Base-by-base conservation (phyloP, 2,888 invertebrate species). In the Acanthosoma haemorrhoidale region DNA sequence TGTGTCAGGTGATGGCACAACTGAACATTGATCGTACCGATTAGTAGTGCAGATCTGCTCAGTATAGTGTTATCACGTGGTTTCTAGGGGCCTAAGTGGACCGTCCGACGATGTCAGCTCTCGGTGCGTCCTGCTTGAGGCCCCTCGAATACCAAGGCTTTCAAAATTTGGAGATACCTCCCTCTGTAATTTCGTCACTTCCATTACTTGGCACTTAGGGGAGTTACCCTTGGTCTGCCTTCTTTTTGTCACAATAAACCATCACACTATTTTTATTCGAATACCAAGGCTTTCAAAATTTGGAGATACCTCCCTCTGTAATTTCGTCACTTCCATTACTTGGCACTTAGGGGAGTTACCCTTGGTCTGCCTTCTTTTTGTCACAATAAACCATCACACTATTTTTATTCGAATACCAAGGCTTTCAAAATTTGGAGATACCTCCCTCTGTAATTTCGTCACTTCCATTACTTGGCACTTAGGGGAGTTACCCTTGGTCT, bases 321-420 rank as follows among this genome's bases (percentile, higher is more conserved):
- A 73, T 74, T 74, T 71, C 59, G 70, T 74, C 74, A 73, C 74
- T 74, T 73, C 74, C 74, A 74, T 69, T 59, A 64, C 63, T 58
- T 63, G 74, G 74, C 74, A 73, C 73, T 73, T 70, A 71, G 59
- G 60, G 67, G n/a, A n/a, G n/a, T n/a, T n/a, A n/a, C n/a, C n/a
- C n/a, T 71, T 73, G 73, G 74, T 74, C 31, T 74, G 75, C 74
- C 74, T 66, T 74, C 59, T 70, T 74, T 74, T 74, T 72, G 25
- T 13, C 9, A 25, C 21, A n/a, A n/a, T n/a, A n/a, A n/a, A n/a
- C n/a, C n/a, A n/a, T n/a, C n/a, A n/a, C n/a, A n/a, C n/a, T n/a
- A n/a, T n/a, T n/a, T n/a, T n/a, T n/a, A n/a, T n/a, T 84, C 83
- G 84, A 84, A 84, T 83, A 83, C 84, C 84, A 84, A 84, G 83